Base-by-base conservation (phyloP, 1,140 invertebrate genomes). In the Drosophila ercepeae region DNA sequence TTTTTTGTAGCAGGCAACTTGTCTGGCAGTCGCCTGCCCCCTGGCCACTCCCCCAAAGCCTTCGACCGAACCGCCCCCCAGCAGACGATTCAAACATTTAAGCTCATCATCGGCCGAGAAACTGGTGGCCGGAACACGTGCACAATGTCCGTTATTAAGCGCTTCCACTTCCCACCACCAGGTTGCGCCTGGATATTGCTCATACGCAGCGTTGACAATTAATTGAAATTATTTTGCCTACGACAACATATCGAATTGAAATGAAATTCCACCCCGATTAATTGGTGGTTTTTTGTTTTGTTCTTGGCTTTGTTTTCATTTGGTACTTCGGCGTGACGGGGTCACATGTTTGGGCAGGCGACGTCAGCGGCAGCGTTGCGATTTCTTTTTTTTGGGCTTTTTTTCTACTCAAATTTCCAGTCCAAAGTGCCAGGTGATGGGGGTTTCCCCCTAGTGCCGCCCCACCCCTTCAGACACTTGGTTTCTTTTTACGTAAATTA, bases 201-300 rank as follows among this genome's bases (percentile, higher is more conserved):
- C 61, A 73, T 55, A 64, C 42, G 46, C 25, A 19, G 49, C 53
- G 51, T 73, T 82, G 41, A 39, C 71, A 65, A 86, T 84, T 79
- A 86, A 84, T 79, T 72, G 51, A 29, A 79, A 64, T 82, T 25
- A 54, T 48, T 54, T 63, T 73, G 81, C 76, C 81, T 79, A 86
- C 72, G 81, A 86, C 72, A 81, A 86, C 52, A 73, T 74, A 59
- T 68, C 50, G 14, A 51, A 76, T 49, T 69, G 44, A 78, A 78
- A 60, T 71, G 39, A 13, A 41, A 27, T 36, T 36, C 13, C 16
- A n/a, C 27, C 11, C 4, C 14, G 4, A 45, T 13, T 39, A 2
- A 45, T 13, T 39, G 27, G n/a, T 21, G 42, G 23, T 18, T 18
- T 53, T 25, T 18, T 46, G 52, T 36, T 63, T 44, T 50, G 45